Percentiles rank a stretch among this genome's conserved stretches.
phyloP scores from a whole-genome alignment of 2,113 vertebrate species.

The Silurus meridionalis region DNA sequence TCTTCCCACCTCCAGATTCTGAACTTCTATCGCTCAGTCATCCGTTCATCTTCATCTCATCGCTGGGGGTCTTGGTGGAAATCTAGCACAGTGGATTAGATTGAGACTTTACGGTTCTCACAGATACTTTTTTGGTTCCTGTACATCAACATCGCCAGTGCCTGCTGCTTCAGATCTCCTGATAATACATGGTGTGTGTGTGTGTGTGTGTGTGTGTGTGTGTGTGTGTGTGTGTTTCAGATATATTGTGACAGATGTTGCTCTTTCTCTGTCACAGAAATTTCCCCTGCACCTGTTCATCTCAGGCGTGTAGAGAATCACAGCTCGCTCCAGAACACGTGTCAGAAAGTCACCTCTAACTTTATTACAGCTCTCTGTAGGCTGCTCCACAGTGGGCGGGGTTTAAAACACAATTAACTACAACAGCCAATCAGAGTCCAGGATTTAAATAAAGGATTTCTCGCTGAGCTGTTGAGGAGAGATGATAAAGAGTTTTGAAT shows the following conservation, averaged over 20 bases:
- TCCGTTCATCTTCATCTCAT: background rate
- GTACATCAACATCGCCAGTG: no score
- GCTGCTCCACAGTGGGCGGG: no score
- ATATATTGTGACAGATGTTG: background rate
- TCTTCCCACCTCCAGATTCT: no score
- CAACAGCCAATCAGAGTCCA: background rate
- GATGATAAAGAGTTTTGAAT: background rate
- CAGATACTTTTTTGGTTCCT: no score
- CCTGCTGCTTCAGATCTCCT: no score
- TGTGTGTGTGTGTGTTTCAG: background rate
- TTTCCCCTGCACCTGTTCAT: no score
- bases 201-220: background rate
- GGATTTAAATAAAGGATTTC: background rate
- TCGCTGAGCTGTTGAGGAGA: background rate
- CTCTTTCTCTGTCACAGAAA: background rate
- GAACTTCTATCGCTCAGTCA: background rate
- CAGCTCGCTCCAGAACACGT: no score
- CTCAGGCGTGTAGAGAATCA: no score
- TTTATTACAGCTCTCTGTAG: no score
- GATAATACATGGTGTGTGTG: no score
- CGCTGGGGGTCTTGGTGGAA: no score
- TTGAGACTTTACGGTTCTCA: background rate
- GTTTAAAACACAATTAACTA: background rate
- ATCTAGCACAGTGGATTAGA: background rate
- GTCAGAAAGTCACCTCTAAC: no score